Base-by-base conservation (phyloP, 1,140 invertebrate genomes). In the Pogonognathellus flavescens region DNA sequence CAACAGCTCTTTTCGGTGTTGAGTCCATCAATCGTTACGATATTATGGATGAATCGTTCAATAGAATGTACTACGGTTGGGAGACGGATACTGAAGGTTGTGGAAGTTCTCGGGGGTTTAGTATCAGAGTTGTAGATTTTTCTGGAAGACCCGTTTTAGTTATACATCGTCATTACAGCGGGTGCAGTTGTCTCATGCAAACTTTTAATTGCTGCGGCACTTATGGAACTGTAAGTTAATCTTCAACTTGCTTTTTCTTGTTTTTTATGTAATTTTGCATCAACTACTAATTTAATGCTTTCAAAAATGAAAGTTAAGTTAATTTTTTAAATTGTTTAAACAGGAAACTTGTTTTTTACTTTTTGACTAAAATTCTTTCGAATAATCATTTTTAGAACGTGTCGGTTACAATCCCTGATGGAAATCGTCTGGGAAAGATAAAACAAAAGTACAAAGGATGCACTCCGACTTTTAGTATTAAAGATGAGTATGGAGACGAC, bases 41-140 rank as follows among this genome's bases (percentile, higher is more conserved):
- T 41, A 82, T 82, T 8, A 53, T 82, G 52, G 80, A 82, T 31
- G 52, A 57, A 55, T 55, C 20, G 5, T 57, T 41, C 11, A 41
- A 60, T 14, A 82, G 57, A 20, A 82, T 82, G 52, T 82, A 57
- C 57, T 82, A 57, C 50, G 80, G 50, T 41, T 82, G 80, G 80
- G 52, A 82, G 55, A 20, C 80, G 11, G 80, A 82, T 5, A 41
- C 4, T 60, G 16, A 10, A 31, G 80, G 80, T 18, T 82, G 52
- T 57, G 80, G 80, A 41, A 55, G 50, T 57, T 60, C 52, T 14
- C 52, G 53, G 9, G n/a, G 18, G 8, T 82, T 41, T 49, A 82
- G n/a, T n/a, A 10, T 82, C 50, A 25, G 80, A 22, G 25, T 82
- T 14, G 80, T 52, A 25, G 80, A 82, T 22, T 82, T 57, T 82